These are phyloP conservation scores for Jordanella pulchra DNA, from an alignment of 2,797 vertebrate genomes.

Conservation along the genomic window DNA sequence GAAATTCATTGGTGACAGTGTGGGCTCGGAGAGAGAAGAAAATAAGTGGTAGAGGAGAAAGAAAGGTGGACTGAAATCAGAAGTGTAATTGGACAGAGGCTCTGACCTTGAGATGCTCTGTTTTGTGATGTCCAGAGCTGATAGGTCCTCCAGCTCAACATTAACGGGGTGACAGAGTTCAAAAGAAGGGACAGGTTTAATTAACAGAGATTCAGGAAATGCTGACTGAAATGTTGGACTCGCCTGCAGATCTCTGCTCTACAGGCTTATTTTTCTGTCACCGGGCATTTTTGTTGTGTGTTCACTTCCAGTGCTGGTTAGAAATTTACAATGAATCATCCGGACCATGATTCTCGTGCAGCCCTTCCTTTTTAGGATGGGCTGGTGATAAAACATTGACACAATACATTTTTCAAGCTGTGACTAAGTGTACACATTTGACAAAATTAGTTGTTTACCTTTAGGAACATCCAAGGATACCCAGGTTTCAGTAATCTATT, in stretches of 20 bases:
- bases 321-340: neutral
- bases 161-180: conserved; percentile 43
- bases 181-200: conserved; percentile 64
- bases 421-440: neutral
- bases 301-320: neutral
- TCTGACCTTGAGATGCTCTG: conserved; percentile 72
- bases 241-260: conserved; percentile 56
- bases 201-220: conserved; percentile 78
- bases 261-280: conserved; percentile 35
- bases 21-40: conserved; percentile 48
- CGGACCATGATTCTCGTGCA: neutral
- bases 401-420: neutral
- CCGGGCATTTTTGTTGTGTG: conserved; percentile 22
- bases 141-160: conserved; percentile 69
- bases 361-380: neutral
- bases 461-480: neutral
- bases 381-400: neutral
- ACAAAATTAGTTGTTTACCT: neutral
- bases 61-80: conserved; percentile 70
- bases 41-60: conserved; percentile 63
- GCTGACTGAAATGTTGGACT: conserved; percentile 64
- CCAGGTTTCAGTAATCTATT: neutral
- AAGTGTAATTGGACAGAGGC: conserved; percentile 77
- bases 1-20: conserved; percentile 47
- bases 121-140: conserved; percentile 61